Conservation (phyloP, 2,888 invertebrate genomes). For the Apodemia hepburni region DNA sequence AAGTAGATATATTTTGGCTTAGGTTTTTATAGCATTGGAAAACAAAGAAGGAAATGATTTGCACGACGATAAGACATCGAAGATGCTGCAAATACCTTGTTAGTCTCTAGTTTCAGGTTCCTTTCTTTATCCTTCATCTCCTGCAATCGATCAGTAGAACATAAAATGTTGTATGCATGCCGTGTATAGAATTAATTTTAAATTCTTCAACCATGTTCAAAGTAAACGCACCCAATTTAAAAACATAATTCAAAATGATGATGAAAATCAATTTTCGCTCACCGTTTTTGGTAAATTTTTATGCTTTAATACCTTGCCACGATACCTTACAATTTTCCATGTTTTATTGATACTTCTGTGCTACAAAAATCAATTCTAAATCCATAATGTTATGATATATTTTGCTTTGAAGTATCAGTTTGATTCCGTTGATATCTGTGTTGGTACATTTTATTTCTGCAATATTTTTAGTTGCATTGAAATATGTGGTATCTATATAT, state of each 20-base stretch:
- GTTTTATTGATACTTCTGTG: background rate
- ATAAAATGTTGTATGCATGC: no score
- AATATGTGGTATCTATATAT: background rate
- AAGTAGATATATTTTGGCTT: no score
- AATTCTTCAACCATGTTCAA: slow-evolving; percentile 1
- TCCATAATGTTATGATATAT: background rate
- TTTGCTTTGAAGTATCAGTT: background rate
- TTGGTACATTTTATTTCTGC: slow-evolving; percentile 13
- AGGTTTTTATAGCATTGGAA: no score
- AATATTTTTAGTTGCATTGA: slow-evolving; percentile 19
- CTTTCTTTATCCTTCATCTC: no score
- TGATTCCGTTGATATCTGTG: slow-evolving; percentile 4
- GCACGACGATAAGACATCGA: no score
- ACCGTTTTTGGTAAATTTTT: slow-evolving; percentile 49
- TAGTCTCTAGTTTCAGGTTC: no score
- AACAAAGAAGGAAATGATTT: no score
- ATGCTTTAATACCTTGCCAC: slow-evolving; percentile 51
- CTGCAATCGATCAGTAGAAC: no score
- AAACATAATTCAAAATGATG: slow-evolving; percentile 21
- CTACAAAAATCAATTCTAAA: background rate
- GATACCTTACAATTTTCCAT: slow-evolving; percentile 9
- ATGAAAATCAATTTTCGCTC: slow-evolving; percentile 58
- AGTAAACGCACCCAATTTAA: slow-evolving; percentile 21
- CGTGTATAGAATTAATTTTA: background rate
- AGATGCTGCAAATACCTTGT: no score